Evolutionary conservation across 2,888 invertebrate species (phyloP).

Genomic region (Dryococelus australis): DNA sequence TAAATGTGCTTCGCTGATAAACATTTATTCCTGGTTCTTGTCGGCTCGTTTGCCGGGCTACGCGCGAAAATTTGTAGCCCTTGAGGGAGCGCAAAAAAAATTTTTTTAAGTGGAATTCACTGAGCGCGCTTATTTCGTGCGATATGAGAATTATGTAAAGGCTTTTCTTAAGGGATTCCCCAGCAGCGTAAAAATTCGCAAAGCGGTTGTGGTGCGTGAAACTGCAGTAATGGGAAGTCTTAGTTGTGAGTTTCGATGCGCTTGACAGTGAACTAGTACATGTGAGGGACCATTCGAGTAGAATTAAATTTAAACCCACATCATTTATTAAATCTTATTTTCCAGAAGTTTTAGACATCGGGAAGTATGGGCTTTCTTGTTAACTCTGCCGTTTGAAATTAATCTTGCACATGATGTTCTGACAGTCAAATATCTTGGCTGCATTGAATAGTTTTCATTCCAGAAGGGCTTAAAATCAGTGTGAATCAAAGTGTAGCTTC

Average conservation of each 20-base stretch:
- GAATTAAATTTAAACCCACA: too few species aligned
- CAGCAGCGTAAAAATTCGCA: background rate
- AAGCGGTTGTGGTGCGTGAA: background rate
- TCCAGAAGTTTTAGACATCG: too few species aligned
- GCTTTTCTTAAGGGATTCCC: background rate
- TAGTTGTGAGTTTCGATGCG: background rate
- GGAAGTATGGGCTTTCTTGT: too few species aligned
- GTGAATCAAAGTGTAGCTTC: too few species aligned
- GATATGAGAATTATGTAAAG: constrained; percentile 5
- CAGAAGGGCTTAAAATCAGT: too few species aligned
- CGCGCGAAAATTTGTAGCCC: background rate
- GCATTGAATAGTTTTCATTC: too few species aligned
- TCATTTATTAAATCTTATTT: too few species aligned
- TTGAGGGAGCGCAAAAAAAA: background rate
- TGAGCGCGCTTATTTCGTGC: constrained; percentile 9
- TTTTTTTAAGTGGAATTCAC: background rate
- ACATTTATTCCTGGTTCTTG: background rate
- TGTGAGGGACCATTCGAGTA: too few species aligned
- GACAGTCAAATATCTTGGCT: too few species aligned
- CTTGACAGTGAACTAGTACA: background rate
- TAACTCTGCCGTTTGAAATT: too few species aligned
- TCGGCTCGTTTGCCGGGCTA: background rate
- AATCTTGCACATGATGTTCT: too few species aligned
- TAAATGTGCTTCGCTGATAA: background rate
- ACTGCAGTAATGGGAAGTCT: background rate